Percentiles rank a stretch among this genome's conserved stretches.
These are phyloP conservation scores for Drosophila kepulauana DNA, from an alignment of 1,140 invertebrate genomes.

Conservation along the genomic window DNA sequence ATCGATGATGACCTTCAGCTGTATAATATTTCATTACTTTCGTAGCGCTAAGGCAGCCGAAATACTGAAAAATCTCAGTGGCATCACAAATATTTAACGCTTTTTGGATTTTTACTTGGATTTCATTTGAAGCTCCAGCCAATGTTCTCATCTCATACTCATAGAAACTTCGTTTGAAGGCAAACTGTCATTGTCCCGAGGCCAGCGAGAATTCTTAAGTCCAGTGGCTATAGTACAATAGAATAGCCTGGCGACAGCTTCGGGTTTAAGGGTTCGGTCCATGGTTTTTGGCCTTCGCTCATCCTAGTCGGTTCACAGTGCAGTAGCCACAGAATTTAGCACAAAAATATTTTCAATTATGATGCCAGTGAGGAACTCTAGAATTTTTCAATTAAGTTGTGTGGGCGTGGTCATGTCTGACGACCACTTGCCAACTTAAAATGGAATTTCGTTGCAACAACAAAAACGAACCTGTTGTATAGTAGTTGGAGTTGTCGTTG, in stretches of 20 bases:
- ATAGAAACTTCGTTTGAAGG: neutral
- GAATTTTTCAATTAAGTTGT: slow-evolving; percentile 80
- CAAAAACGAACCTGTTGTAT: slow-evolving; percentile 36
- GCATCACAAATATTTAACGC: slow-evolving; percentile 20
- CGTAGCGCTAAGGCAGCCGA: neutral
- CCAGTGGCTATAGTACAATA: slow-evolving; percentile 62
- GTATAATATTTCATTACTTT: no score
- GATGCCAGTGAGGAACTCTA: slow-evolving; percentile 76
- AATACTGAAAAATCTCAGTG: slow-evolving; percentile 1
- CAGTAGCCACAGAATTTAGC: slow-evolving; percentile 59
- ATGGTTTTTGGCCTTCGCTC: slow-evolving; percentile 9
- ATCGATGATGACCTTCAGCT: no score
- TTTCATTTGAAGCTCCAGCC: slow-evolving; percentile 15
- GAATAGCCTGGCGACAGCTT: slow-evolving; percentile 62
- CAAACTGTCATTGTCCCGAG: slow-evolving; percentile 7
- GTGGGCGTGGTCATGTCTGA: slow-evolving; percentile 6
- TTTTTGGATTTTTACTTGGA: neutral
- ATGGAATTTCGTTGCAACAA: slow-evolving; percentile 69
- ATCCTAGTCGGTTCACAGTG: slow-evolving; percentile 2
- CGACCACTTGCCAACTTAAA: slow-evolving; percentile 51
- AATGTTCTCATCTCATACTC: slow-evolving; percentile 1
- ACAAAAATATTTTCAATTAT: slow-evolving; percentile 82
- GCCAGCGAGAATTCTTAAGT: slow-evolving; percentile 28
- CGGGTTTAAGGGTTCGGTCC: slow-evolving; percentile 26
- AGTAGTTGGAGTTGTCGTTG: slow-evolving; percentile 29